Evolutionary conservation across 1,140 invertebrate genomes (phyloP), one percentile per base, ranked within the genome.

Genomic region (Anagrus nilaparvatae): DNA sequence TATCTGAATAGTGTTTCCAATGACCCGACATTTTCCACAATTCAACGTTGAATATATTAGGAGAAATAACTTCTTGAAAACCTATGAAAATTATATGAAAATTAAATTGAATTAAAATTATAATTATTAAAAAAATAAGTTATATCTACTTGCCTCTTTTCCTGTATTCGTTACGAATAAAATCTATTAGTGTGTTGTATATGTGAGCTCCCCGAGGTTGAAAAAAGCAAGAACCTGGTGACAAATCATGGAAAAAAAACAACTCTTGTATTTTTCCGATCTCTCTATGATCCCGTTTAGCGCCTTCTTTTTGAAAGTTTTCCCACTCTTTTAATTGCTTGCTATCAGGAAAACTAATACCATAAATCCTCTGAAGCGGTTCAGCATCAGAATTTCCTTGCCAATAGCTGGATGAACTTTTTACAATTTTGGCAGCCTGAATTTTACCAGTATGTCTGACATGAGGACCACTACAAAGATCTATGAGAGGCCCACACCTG

Each of bases 301-400:
- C 95, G 2, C 97, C 97, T 65, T 99, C 96, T 60, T 98, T 95
- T 65, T 97, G 92, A 48, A 97, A 81, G 44, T 85, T 84, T 56
- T 97, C 87, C 95, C 95, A 99, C 63, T 99, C 94, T 61, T 97
- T 98, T 40, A 99, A 59, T 60, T 96, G 93, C 58, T 99, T 98
- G 2, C 75, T 71, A 57, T 98, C 94, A 0, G 95, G 94, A 61
- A 99, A 99, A 23, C 93, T 97, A 37, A 99, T 97, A 3, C 96
- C 96, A 62, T 99, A 99, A 4, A 99, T 73, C 43, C 96, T 74
- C 62, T 99, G 96, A 4, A 99, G 63, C 0, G 80, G 81, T 65
- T 99, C 96, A 0, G 91, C 91, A 35, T 97, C 87, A 0, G 82
- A 75, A 49, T 97, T 94, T 4, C 96, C 97, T 67, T 99, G 94